Base-by-base conservation (phyloP, 2,797 vertebrate genomes). In the Margarornis squamiger region DNA sequence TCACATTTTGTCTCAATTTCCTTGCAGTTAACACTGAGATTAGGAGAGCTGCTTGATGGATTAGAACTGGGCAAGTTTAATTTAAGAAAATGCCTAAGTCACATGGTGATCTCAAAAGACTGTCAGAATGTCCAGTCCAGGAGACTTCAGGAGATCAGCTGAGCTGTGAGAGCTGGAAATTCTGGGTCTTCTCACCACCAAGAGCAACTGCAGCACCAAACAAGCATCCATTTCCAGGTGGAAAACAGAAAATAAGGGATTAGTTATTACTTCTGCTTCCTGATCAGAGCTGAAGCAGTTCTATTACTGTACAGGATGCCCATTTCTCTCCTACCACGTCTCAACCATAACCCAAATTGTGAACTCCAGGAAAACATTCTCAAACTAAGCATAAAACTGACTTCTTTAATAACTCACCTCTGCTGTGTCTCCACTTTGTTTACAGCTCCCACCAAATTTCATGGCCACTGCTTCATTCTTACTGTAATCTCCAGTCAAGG, bases 301-400 rank as follows among this genome's bases (percentile, higher is more conserved):
- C 48, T 19, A 3, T 27, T 10, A 17, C 23, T 4, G 7, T 3
- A 1, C 3, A 1, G 1, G 4, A 29, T 63, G 41, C 9, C 32
- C 39, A n/a, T 46, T 88, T 55, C 61, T 66, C 70, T 76, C 73
- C 76, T 61, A 4, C 24, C 22, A 12, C 8, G 5, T 10, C 36
- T 52, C 59, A 76, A 7, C 34, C n/a, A 3, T 29, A 84, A 43
- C 43, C 81, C 21, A 70, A 70, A 38, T n/a, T 58, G 22, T 26
- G 38, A 51, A 21, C 17, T 21, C 26, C 20, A 61, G 57, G 45
- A 55, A 93, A 87, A 77, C 27, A 34, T 7, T 45, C 63, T 79
- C 45, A 45, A 51, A 4, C 30, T 51, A 55, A 12, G 13, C 2
- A 6, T 36, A 32, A 79, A 15, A 9, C 38, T 21, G 26, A 14